Conservation (phyloP, 2,888 invertebrate genomes). For the Orthonychiurus folsomi region DNA sequence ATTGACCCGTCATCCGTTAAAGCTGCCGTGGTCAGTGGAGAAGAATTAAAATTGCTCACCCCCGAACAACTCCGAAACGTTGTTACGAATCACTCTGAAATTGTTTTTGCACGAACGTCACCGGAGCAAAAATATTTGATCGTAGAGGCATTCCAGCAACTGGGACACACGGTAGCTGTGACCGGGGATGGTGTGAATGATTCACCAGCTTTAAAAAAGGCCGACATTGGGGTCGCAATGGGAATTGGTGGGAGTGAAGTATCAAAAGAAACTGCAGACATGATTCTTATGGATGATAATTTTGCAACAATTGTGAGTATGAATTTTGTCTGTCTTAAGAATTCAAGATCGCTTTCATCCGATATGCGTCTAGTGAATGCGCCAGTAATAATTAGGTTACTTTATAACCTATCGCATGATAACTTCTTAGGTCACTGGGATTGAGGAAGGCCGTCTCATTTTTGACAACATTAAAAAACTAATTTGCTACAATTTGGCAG, state of each 20-base stretch:
- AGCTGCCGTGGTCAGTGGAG: slow-evolving; percentile 50
- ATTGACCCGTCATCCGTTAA: slow-evolving; percentile 43
- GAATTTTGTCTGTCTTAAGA: no score
- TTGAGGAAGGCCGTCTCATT: slow-evolving; percentile 86
- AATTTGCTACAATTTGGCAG: slow-evolving; percentile 92
- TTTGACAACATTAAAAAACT: slow-evolving; percentile 98
- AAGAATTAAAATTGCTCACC: slow-evolving; percentile 44
- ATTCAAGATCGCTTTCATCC: no score
- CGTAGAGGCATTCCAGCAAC: slow-evolving; percentile 69
- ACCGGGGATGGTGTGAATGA: slow-evolving; percentile 84
- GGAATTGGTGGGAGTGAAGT: slow-evolving; percentile 69
- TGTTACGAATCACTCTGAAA: slow-evolving; percentile 45
- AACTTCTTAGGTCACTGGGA: no score
- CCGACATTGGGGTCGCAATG: slow-evolving; percentile 73
- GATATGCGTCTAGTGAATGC: no score
- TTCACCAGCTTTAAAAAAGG: slow-evolving; percentile 71
- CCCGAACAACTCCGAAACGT: slow-evolving; percentile 47
- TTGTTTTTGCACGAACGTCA: slow-evolving; percentile 50
- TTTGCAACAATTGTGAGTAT: slow-evolving; percentile 80
- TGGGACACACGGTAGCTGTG: slow-evolving; percentile 69
- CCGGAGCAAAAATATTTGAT: slow-evolving; percentile 53
- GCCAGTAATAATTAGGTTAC: no score
- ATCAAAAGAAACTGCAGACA: slow-evolving; percentile 79
- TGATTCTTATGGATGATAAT: slow-evolving; percentile 79
- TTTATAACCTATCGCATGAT: no score